Evolutionary conservation across 2,113 vertebrate species (phyloP), one percentile per base, ranked within the genome.

Genomic region (Python bivittatus): DNA sequence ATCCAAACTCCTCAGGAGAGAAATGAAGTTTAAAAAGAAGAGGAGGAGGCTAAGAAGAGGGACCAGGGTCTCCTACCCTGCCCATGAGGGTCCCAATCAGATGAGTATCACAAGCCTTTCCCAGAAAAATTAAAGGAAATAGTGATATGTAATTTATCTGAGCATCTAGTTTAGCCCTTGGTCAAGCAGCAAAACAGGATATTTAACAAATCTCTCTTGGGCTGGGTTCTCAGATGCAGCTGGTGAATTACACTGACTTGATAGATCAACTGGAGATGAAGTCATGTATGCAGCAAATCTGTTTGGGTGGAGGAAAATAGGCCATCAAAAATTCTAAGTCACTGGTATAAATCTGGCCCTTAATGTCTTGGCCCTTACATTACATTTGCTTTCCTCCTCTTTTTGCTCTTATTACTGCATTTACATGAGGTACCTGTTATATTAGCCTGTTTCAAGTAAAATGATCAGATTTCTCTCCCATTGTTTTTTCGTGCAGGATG

Each of bases 401-500:
- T 25, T 4, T n/a, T 68, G 15, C 29, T 68, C 13, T 85, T 52
- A 52, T 29, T 56, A 4, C 17, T 87, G 17, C 27, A 56, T 57
- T 29, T 87, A 33, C 11, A 52, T 11, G 23, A 52, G 25, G 23
- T 13, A 25, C 4, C 52, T 11, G 20, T 9, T 33, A 17, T 6
- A 54, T 54, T 86, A 54, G 12, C 42, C 48, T 53, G 13, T 11
- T 54, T n/a, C 48, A 54, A 54, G 52, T 86, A 8, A 20, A 86
- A 52, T 86, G 12, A 17, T 15, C 38, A 15, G 15, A 86, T 86
- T 53, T 86, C 48, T 86, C 29, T n/a, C 10, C 29, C 52, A 20
- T 92, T 94, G 57, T 68, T 96, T 85, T 0, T 90, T 86, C 84
- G 84, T 94, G 52, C 96, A 99, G 99, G 94, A 97, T 98, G 0